Evolutionary conservation across 1,140 invertebrate species (phyloP).

Genomic region (Pseudachorutes palmiensis): DNA sequence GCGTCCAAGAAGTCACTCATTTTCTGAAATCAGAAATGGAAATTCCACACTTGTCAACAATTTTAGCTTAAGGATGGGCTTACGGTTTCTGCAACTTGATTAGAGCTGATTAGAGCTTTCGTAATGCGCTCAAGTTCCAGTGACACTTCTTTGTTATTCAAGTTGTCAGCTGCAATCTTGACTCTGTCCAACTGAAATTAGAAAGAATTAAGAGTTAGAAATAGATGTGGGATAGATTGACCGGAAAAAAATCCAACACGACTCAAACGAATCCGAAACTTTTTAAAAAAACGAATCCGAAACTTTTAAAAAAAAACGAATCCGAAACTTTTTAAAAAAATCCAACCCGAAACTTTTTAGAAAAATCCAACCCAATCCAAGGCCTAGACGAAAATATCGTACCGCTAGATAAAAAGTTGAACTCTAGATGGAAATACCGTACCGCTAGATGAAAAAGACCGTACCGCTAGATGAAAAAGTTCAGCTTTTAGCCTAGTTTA

Average conservation of each 20-base stretch:
- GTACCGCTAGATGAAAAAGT: too few relatives aligned
- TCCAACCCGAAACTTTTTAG: not conserved
- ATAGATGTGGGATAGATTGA: slow-evolving; percentile 12
- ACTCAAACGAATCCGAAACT: too few relatives aligned
- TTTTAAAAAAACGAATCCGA: too few relatives aligned
- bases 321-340: slow-evolving; percentile 14
- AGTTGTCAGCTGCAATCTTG: slow-evolving; percentile 41
- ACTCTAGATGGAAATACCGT: too few relatives aligned
- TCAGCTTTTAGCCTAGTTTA: too few relatives aligned
- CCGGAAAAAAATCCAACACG: not conserved
- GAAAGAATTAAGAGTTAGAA: slow-evolving; percentile 19
- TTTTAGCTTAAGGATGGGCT: slow-evolving; percentile 23
- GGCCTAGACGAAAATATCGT: too few relatives aligned
- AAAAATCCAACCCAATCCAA: too few relatives aligned
- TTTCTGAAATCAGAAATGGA: slow-evolving; percentile 40
- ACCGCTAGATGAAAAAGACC: too few relatives aligned
- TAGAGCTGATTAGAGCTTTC: slow-evolving; percentile 43
- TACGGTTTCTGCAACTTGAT: slow-evolving; percentile 43
- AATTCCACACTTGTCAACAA: not conserved
- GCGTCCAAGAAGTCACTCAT: slow-evolving; percentile 42
- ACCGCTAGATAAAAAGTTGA: too few relatives aligned
- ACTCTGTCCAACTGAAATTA: slow-evolving; percentile 45
- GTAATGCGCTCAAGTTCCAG: slow-evolving; percentile 45
- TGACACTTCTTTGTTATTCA: slow-evolving; percentile 41
- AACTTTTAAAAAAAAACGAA: too few relatives aligned